Conservation (phyloP, 2,797 vertebrate genomes). For the Nothura maculosa region DNA sequence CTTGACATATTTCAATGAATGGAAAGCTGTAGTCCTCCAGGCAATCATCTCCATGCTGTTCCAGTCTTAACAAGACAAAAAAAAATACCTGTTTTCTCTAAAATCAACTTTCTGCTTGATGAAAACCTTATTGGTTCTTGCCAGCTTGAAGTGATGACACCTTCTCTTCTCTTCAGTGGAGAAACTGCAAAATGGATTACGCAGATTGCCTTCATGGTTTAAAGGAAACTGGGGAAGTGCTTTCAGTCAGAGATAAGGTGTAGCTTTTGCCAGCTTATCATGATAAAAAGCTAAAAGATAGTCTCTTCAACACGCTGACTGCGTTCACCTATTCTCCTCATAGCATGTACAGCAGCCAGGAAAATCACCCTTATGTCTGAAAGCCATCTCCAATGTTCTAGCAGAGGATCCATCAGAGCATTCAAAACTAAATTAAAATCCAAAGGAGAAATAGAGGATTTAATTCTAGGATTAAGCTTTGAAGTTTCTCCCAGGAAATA, state of each 20-base stretch:
- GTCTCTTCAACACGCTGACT: constrained; percentile 12
- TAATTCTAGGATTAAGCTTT: constrained; percentile 75
- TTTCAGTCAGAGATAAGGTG: constrained; percentile 56
- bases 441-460: constrained; percentile 64
- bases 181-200: constrained; percentile 56
- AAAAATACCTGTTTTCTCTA: constrained; percentile 34
- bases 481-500: constrained; percentile 71
- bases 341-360: constrained; percentile 3
- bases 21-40: not conserved
- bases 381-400: constrained; percentile 45
- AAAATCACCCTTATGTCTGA: constrained; percentile 34
- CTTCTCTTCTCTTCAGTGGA: constrained; percentile 34
- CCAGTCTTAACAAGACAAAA: not conserved
- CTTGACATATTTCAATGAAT: not conserved
- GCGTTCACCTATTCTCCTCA: constrained; percentile 24
- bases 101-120: constrained; percentile 54
- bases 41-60: constrained; percentile 4
- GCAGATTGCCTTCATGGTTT: constrained; percentile 55
- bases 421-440: constrained; percentile 76
- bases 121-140: constrained; percentile 56
- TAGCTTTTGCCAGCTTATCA: constrained; percentile 46
- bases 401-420: constrained; percentile 66
- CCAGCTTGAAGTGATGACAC: constrained; percentile 44
- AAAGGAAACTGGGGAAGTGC: constrained; percentile 38
- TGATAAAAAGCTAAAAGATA: constrained; percentile 38